Evolutionary conservation across 2,113 vertebrate genomes (phyloP).

Genomic region (Sclerurus mexicanus): DNA sequence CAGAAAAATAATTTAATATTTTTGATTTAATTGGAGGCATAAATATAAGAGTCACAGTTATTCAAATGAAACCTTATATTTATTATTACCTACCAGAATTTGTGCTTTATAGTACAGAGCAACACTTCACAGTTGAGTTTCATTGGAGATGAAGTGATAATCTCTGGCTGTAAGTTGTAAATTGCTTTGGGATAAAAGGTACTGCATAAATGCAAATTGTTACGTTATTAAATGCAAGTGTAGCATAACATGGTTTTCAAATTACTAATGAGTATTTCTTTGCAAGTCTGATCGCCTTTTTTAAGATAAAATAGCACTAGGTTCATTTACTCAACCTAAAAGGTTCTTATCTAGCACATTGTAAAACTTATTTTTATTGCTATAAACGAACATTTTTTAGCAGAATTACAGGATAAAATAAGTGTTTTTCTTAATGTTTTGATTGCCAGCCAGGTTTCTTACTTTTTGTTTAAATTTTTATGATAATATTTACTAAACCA

Average conservation of each 20-base stretch:
- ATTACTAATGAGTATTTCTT: constrained; percentile 45
- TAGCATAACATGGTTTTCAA: constrained; percentile 44
- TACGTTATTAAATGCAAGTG: constrained; percentile 43
- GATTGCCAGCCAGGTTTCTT: not conserved
- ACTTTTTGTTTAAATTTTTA: not conserved
- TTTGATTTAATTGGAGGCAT: constrained; percentile 8
- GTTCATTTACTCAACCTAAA: constrained; percentile 7
- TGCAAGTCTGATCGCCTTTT: not conserved
- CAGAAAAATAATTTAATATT: not conserved
- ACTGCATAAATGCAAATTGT: constrained; percentile 45
- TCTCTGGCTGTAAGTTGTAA: constrained; percentile 51
- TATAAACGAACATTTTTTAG: not conserved
- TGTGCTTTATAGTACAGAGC: constrained; percentile 5
- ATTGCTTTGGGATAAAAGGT: constrained; percentile 61
- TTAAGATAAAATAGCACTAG: not conserved
- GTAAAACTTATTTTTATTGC: not conserved
- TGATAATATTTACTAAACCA: not conserved
- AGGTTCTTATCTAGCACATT: not conserved
- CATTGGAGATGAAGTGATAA: constrained; percentile 55
- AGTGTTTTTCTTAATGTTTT: not conserved
- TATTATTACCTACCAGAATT: constrained; percentile 41
- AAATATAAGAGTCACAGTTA: not conserved
- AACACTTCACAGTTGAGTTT: constrained; percentile 27
- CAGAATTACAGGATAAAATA: not conserved
- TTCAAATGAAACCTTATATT: constrained; percentile 14